phyloP scores from a whole-genome alignment of 1,140 invertebrate species.

The Drosophila sechellia region DNA sequence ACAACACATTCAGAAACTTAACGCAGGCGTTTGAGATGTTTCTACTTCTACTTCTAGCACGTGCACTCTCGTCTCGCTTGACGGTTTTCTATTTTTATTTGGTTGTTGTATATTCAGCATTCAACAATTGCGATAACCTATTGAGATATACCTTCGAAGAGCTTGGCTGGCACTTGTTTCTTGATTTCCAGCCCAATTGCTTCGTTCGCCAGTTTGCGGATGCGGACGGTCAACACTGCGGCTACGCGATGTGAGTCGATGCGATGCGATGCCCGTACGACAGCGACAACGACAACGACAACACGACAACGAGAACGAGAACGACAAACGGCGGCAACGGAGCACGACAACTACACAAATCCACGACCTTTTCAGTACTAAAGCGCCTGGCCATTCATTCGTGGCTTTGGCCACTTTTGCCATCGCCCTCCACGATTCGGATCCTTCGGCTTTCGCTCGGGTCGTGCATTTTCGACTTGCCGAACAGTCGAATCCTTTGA shows the following conservation, averaged over 20 bases:
- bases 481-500: constrained; percentile 31
- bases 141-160: constrained; percentile 1
- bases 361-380: constrained; percentile 84
- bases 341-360: constrained; percentile 81
- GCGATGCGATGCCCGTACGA: constrained; percentile 13
- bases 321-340: constrained; percentile 36
- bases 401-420: constrained; percentile 45
- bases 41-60: constrained; percentile 23
- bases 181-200: constrained; percentile 7
- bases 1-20: constrained; percentile 57
- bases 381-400: constrained; percentile 78
- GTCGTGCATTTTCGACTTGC: constrained; percentile 56
- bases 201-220: constrained; percentile 32
- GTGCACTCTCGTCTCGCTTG: constrained; percentile 33
- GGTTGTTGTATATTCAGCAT: constrained; percentile 4
- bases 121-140: constrained; percentile 33
- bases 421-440: constrained; percentile 41
- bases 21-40: constrained; percentile 46
- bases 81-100: background rate
- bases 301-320: constrained; percentile 22
- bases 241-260: constrained; percentile 35
- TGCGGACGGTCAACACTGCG: constrained; percentile 44
- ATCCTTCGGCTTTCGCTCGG: constrained; percentile 23
- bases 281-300: constrained; percentile 23
- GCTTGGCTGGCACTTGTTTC: constrained; percentile 28